Percentiles rank a stretch among this genome's conserved stretches.
Evolutionary conservation across 2,888 invertebrate genomes (phyloP).

Genomic region (Chesias legatella): DNA sequence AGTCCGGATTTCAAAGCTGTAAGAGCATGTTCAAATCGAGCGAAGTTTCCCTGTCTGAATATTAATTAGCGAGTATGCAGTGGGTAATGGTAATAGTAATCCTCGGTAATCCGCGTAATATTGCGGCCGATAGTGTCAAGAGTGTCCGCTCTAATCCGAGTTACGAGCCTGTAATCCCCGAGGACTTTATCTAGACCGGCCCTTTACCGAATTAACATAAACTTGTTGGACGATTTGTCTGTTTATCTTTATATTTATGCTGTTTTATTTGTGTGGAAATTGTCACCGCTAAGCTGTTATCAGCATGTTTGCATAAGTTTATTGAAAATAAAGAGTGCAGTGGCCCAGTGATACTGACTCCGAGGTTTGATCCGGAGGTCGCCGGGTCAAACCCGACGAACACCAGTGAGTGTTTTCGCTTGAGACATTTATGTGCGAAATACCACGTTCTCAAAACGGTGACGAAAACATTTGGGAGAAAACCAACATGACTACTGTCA

Average conservation of each 20-base stretch:
- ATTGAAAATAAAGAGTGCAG: not conserved
- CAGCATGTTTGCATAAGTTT: not conserved
- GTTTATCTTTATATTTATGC: slow-evolving; percentile 54
- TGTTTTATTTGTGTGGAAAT: slow-evolving; percentile 31
- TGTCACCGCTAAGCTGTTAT: slow-evolving; percentile 25
- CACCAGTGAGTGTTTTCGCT: too few relatives aligned
- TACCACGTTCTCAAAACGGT: too few relatives aligned
- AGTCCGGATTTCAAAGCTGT: slow-evolving; percentile 24
- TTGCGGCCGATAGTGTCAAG: slow-evolving; percentile 62
- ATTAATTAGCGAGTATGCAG: slow-evolving; percentile 55
- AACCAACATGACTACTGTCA: too few relatives aligned
- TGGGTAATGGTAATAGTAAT: slow-evolving; percentile 51
- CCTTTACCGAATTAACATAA: slow-evolving; percentile 71
- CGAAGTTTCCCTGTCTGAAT: slow-evolving; percentile 39
- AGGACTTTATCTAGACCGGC: slow-evolving; percentile 62
- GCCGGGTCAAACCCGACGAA: too few relatives aligned
- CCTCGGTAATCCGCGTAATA: slow-evolving; percentile 59
- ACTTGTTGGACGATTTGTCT: slow-evolving; percentile 64
- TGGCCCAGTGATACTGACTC: too few relatives aligned
- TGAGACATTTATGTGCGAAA: too few relatives aligned
- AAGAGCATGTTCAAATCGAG: slow-evolving; percentile 33
- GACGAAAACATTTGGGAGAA: too few relatives aligned
- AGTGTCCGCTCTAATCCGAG: slow-evolving; percentile 61
- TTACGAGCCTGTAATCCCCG: slow-evolving; percentile 62
- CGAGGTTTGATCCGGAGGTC: too few relatives aligned